Percentiles rank a stretch among this genome's conserved stretches.
These are phyloP conservation scores for Synanceia verrucosa DNA, from an alignment of 2,797 vertebrate species.

Conservation along the genomic window DNA sequence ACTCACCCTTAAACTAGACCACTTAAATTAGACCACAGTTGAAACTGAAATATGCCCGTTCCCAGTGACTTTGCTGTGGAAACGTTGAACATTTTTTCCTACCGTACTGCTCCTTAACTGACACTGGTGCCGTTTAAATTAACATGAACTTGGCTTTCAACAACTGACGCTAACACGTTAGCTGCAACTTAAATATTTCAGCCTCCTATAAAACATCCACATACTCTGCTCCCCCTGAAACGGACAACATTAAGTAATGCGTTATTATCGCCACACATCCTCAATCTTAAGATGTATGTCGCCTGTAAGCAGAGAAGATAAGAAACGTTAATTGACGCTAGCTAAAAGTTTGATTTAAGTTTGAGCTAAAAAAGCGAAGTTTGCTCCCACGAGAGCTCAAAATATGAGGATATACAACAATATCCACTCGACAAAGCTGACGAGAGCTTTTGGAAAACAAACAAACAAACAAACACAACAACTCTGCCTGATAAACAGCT, in stretches of 20 bases:
- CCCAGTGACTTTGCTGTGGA: not conserved
- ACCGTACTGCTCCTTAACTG: not conserved
- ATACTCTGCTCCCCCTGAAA: fast-evolving
- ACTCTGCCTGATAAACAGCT: fast-evolving
- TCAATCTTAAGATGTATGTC: not conserved
- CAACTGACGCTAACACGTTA: constrained; percentile 35
- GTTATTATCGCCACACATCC: not conserved
- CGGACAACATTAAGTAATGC: not conserved
- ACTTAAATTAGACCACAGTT: fast-evolving
- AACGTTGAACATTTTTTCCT: not conserved
- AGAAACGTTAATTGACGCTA: not conserved
- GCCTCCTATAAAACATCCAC: not conserved
- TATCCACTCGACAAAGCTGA: too few relatives aligned
- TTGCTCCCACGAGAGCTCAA: not conserved
- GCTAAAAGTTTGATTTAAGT: not conserved
- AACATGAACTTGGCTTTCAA: constrained; percentile 20
- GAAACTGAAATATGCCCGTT: not conserved
- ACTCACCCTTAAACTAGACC: not conserved
- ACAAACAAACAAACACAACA: too few relatives aligned
- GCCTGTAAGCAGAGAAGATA: too few relatives aligned
- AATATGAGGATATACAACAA: not conserved
- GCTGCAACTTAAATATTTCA: constrained; percentile 3
- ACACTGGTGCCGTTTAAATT: not conserved
- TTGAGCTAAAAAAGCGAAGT: not conserved
- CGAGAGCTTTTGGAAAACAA: not conserved